These are phyloP conservation scores for Mesoligia furuncula DNA, from an alignment of 2,888 invertebrate genomes.

Conservation along the genomic window DNA sequence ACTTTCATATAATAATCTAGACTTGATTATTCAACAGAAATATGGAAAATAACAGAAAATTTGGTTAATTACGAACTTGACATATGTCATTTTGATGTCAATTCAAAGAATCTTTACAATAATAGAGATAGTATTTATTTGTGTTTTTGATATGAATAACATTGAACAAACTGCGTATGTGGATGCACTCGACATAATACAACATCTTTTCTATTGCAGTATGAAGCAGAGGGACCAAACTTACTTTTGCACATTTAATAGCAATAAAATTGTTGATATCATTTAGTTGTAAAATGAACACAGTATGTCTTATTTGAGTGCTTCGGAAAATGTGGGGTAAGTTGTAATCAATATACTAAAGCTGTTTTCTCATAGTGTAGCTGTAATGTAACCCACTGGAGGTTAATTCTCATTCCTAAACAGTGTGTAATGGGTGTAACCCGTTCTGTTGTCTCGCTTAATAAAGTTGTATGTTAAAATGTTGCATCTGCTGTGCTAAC, in stretches of 20 bases:
- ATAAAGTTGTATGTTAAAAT: slow-evolving; percentile 4
- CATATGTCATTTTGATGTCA: slow-evolving; percentile 85
- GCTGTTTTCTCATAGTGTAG: neutral
- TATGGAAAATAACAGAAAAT: slow-evolving; percentile 57
- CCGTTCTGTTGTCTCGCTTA: neutral
- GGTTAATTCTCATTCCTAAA: neutral
- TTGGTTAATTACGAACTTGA: slow-evolving; percentile 76
- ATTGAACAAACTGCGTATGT: slow-evolving; percentile 60
- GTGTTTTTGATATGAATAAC: slow-evolving; percentile 72
- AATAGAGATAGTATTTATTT: slow-evolving; percentile 77
- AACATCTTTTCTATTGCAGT: slow-evolving; percentile 74
- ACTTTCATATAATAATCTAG: slow-evolving; percentile 28
- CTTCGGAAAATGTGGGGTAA: slow-evolving; percentile 90
- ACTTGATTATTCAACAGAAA: slow-evolving; percentile 16
- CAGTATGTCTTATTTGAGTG: slow-evolving; percentile 90
- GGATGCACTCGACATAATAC: slow-evolving; percentile 35
- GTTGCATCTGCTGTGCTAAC: slow-evolving; percentile 3
- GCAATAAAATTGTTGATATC: slow-evolving; percentile 77
- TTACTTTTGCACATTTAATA: slow-evolving; percentile 75
- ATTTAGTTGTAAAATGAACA: slow-evolving; percentile 86
- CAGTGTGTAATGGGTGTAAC: neutral
- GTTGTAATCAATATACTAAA: slow-evolving; percentile 57
- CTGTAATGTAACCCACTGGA: neutral
- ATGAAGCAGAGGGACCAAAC: slow-evolving; percentile 86
- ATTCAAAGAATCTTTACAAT: slow-evolving; percentile 71